Evolutionary conservation across 2,113 vertebrate species (phyloP).

Genomic region (Hemicordylus capensis): DNA sequence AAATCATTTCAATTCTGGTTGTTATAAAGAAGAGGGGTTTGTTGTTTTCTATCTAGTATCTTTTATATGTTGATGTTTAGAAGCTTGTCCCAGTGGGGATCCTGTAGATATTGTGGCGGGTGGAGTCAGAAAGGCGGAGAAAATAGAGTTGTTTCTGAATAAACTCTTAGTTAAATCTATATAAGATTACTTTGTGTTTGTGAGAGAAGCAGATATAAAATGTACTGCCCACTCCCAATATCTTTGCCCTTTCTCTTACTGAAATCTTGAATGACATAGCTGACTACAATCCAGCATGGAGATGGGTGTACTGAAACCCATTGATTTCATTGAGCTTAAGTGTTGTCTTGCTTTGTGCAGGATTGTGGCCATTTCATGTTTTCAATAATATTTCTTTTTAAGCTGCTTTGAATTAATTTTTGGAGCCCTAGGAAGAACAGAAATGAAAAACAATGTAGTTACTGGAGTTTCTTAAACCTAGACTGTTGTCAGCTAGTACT

Average conservation of each 20-base stretch:
- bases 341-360: neutral
- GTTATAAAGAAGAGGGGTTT: too few relatives aligned
- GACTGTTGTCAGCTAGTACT: neutral
- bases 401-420: neutral
- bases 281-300: neutral
- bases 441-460: neutral
- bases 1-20: too few relatives aligned
- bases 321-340: neutral
- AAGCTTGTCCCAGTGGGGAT: too few relatives aligned
- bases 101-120: too few relatives aligned
- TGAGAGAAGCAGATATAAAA: too few relatives aligned
- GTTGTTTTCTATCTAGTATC: too few relatives aligned
- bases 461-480: neutral
- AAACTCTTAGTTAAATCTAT: too few relatives aligned
- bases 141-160: too few relatives aligned
- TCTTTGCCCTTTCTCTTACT: neutral
- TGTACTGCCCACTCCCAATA: neutral
- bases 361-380: neutral
- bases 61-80: too few relatives aligned
- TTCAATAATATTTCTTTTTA: neutral
- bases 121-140: too few relatives aligned
- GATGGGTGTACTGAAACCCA: neutral
- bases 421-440: neutral
- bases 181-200: too few relatives aligned
- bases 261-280: neutral